Percentiles rank a stretch among this genome's conserved stretches.
Conservation (phyloP, 2,888 invertebrate genomes). For the Lasioglossum morio region DNA sequence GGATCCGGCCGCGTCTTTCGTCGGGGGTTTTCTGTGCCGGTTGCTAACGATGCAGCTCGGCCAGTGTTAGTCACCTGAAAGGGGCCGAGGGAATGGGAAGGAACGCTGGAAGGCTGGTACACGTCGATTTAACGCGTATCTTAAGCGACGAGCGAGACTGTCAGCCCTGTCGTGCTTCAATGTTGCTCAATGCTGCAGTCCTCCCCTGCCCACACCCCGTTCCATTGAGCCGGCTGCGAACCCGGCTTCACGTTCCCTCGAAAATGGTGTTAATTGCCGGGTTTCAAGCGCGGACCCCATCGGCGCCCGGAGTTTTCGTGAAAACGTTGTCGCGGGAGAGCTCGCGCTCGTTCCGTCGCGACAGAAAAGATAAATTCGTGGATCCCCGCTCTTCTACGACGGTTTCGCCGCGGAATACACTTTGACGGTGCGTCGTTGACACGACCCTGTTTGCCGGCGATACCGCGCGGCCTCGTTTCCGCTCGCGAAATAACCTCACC, state of each 20-base stretch:
- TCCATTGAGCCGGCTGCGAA: slow-evolving; percentile 60
- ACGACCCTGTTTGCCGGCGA: slow-evolving; percentile 9
- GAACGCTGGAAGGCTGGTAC: background rate
- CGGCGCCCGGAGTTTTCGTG: background rate
- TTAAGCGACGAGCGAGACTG: slow-evolving; percentile 56
- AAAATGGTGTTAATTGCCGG: slow-evolving; percentile 66
- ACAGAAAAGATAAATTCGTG: slow-evolving; percentile 50
- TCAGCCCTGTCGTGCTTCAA: slow-evolving; percentile 49
- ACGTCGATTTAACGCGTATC: slow-evolving; percentile 48
- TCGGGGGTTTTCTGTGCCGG: background rate
- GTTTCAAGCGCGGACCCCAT: slow-evolving; percentile 48
- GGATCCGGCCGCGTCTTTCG: background rate
- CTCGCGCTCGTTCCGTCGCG: background rate
- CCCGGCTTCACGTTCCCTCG: slow-evolving; percentile 26
- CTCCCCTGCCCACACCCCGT: background rate
- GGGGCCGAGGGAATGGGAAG: background rate
- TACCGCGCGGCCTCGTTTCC: slow-evolving; percentile 17
- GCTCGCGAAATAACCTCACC: background rate
- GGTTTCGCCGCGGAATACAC: slow-evolving; percentile 8
- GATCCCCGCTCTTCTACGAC: background rate
- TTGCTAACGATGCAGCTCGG: slow-evolving; percentile 17
- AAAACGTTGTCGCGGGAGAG: background rate
- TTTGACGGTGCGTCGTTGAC: slow-evolving; percentile 30
- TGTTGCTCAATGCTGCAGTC: slow-evolving; percentile 58
- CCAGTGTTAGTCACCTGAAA: background rate